A percentile compares a stretch with the other conserved stretches of the same genome.
These are phyloP conservation scores for Ancistrus triradiatus DNA, from an alignment of 2,113 vertebrate genomes.

Conservation along the genomic window DNA sequence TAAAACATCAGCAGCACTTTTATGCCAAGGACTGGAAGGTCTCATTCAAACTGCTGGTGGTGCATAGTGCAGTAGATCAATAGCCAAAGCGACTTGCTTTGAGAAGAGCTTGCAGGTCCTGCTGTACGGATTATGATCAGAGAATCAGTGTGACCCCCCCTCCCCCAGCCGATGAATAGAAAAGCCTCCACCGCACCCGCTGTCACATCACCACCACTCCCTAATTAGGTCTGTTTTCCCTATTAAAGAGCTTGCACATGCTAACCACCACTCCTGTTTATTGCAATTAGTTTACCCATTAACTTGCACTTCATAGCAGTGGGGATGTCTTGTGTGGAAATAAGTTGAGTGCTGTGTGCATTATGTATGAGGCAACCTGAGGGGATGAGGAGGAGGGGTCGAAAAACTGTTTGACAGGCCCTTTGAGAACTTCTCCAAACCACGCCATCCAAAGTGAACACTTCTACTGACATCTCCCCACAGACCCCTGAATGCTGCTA, in stretches of 20 bases:
- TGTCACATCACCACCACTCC: constrained; percentile 82
- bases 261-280: constrained; percentile 88
- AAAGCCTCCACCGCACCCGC: constrained; percentile 71
- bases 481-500: constrained; percentile 5
- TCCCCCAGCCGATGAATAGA: constrained; percentile 74
- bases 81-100: constrained; percentile 31
- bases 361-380: constrained; percentile 73
- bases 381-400: constrained; percentile 4
- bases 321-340: constrained; percentile 76
- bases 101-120: constrained; percentile 73
- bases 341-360: constrained; percentile 67
- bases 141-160: constrained; percentile 65
- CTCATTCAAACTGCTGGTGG: constrained; percentile 25
- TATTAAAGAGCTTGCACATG: constrained; percentile 78
- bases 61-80: constrained; percentile 58
- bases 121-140: constrained; percentile 79
- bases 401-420: constrained; percentile 13
- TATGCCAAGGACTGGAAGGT: constrained; percentile 29
- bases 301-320: constrained; percentile 77
- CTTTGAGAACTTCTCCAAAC: constrained; percentile 29
- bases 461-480: constrained; percentile 15
- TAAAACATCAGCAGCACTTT: constrained; percentile 36
- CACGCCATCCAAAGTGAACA: constrained; percentile 19
- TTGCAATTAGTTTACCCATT: constrained; percentile 89
- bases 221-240: constrained; percentile 89